Evolutionary conservation across 1,140 invertebrate species (phyloP), one percentile per base, ranked within the genome.

Genomic region (Teleogryllus occipitalis): DNA sequence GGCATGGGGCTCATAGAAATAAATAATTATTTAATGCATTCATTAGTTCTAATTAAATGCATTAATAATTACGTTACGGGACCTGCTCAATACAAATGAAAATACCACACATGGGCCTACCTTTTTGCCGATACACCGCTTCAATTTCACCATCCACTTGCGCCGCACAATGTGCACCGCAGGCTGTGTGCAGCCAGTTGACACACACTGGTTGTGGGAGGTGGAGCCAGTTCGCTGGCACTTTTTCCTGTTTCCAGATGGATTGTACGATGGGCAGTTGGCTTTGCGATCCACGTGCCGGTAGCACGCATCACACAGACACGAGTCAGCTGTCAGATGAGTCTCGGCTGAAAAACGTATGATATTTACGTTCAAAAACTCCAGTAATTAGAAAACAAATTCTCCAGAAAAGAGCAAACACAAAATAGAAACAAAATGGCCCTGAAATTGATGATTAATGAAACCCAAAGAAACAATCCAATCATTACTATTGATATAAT

Each of bases 251-350:
- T 65, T 65, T 7, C 54, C 54, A 18, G 78, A 82, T 80, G 75
- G 76, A 76, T 88, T 87, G 83, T 91, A 91, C 7, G 88, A 88
- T 0, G 88, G 89, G 80, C 88, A 90, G 85, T 91, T 91, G 81
- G 93, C 92, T 83, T 93, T 93, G 79, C 93, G 88, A 85, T 95
- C 93, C 39, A 95, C 92, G 84, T 94, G 93, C 0, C 94, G 89
- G 84, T 93, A 95, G 84, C 94, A 95, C 47, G 93, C 93, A 85
- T 95, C 94, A 84, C 94, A 95, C 27, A 95, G 87, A 82, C 94
- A 95, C 72, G 93, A 95, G 84, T 95, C 93, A 77, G 91, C 90
- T 0, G 92, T 93, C 12, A 95, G 85, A 83, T 94, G 93, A 84
- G 92, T 91, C 83, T 95, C 93, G 82, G 91, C 90, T 92, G 83